These are phyloP conservation scores for Pelagia noctiluca DNA, from an alignment of 30 jellyfish, hydroid and myxozoan species.

Conservation along the genomic window DNA sequence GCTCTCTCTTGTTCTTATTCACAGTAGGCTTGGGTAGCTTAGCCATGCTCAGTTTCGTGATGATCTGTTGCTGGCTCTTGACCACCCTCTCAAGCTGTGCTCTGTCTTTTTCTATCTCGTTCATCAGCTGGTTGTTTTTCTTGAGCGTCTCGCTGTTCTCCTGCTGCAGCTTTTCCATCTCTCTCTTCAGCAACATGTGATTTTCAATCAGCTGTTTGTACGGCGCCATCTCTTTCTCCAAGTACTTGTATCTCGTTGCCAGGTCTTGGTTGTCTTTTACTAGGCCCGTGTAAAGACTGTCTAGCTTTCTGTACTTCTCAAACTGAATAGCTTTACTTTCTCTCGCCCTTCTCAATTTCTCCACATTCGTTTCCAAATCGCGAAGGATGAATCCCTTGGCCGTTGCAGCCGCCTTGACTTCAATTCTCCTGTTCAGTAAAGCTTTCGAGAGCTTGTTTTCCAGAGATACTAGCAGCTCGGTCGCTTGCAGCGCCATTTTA, in stretches of 20 bases:
- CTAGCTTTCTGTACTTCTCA: slow-evolving; percentile 51
- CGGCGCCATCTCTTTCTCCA: slow-evolving; percentile 69
- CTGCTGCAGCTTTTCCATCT: slow-evolving; percentile 37
- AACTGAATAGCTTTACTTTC: slow-evolving; percentile 51
- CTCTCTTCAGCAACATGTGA: slow-evolving; percentile 57
- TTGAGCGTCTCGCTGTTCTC: slow-evolving; percentile 15
- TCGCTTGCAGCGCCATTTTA: slow-evolving; percentile 60
- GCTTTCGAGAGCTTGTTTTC: slow-evolving; percentile 77
- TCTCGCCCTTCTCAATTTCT: slow-evolving; percentile 56
- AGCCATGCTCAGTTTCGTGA: slow-evolving; percentile 2
- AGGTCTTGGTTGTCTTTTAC: slow-evolving; percentile 26
- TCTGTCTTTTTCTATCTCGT: slow-evolving; percentile 42
- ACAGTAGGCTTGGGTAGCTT: background rate
- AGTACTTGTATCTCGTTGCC: slow-evolving; percentile 12
- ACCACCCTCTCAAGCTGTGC: slow-evolving; percentile 49
- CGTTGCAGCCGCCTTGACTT: slow-evolving; percentile 60
- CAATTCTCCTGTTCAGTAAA: slow-evolving; percentile 60
- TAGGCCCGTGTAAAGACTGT: slow-evolving; percentile 9
- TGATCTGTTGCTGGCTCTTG: slow-evolving; percentile 31
- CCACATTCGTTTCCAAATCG: slow-evolving; percentile 60
- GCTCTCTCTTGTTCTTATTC: slow-evolving; percentile 17
- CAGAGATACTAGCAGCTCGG: slow-evolving; percentile 58
- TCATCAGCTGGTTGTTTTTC: background rate
- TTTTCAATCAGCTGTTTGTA: slow-evolving; percentile 51
- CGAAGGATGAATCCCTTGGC: slow-evolving; percentile 56